Base-by-base conservation (phyloP, 2,888 invertebrate genomes). In the Electrophaes corylata region DNA sequence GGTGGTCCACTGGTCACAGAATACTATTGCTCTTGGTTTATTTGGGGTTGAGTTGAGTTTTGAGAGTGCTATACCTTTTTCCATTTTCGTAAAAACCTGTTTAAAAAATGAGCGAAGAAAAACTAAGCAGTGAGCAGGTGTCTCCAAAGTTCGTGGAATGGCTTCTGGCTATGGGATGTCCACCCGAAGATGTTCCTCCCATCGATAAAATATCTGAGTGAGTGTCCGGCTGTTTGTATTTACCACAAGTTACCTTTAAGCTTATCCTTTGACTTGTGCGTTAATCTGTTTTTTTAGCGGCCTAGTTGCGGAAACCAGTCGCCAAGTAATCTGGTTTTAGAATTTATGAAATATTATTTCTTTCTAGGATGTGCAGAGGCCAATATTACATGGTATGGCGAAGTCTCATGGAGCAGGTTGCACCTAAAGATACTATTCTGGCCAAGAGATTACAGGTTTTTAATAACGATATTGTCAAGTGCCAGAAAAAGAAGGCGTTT, bases 301-400 rank as follows among this genome's bases (percentile, higher is more conserved):
- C n/a, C n/a, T n/a, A n/a, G n/a, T n/a, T n/a, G n/a, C n/a, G n/a
- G n/a, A n/a, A n/a, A n/a, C n/a, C n/a, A n/a, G n/a, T n/a, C n/a
- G n/a, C n/a, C n/a, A n/a, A n/a, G n/a, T n/a, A n/a, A n/a, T n/a
- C n/a, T n/a, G n/a, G n/a, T n/a, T n/a, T n/a, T n/a, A n/a, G n/a
- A n/a, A n/a, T n/a, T n/a, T n/a, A n/a, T n/a, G n/a, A n/a, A n/a
- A n/a, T n/a, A n/a, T n/a, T n/a, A n/a, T n/a, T n/a, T n/a, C n/a
- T 29, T 54, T 75, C 8, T 58, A 91, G 91, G 35, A 87, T 87
- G 78, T 90, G 91, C 49, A 70, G 88, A 50, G 91, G 90, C 0
- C 85, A 88, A 44, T 88, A 86, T 52, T 88, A 89, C 55, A 84
- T 91, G 83, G 86, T 88, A 11, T 91, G 91, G 91, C 74, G 88